Evolutionary conservation across 2,113 vertebrate genomes (phyloP), one percentile per base, ranked within the genome.

Genomic region (Plecturocebus donacophilus): DNA sequence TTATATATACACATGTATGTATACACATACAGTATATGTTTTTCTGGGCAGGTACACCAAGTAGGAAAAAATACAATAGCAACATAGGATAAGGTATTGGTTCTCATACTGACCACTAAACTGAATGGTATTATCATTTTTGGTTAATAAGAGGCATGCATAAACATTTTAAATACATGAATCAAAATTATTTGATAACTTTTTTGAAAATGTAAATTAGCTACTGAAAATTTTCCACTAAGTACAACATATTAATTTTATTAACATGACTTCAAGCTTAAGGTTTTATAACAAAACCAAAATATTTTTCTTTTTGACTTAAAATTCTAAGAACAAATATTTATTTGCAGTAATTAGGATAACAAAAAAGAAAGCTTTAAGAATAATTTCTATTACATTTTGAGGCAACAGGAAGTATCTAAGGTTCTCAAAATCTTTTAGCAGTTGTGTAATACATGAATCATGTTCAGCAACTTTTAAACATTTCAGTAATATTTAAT

Each of bases 11-110:
- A 64, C 27, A 64, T 12, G 61, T 64, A 64, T 64, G 61, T 64
- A 64, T 64, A 64, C 61, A 64, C 61, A 64, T 32, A 27, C 40
- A 45, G 42, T 94, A 94, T 94, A 71, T 97, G 52, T 52, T 89
- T 77, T 56, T 85, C 80, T 90, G 92, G 96, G 92, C 87, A 98
- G 97, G 95, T 90, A 98, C 73, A 0, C 70, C 79, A 97, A 97
- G 76, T 64, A 75, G 5, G 3, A 66, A 96, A 95, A 94, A 90
- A 84, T 73, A 93, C 54, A 97, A 47, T 58, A 92, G 40, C 71
- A 87, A 94, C 13, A 86, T 12, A 84, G 23, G 19, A 82, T 92
- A 94, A 91, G 45, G 83, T 96, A 95, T 14, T 85, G 20, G 23
- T 66, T 96, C 75, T 83, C 75, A 82, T 71, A 70, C 2, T 84